Evolutionary conservation across 2,797 vertebrate species (phyloP).

Genomic region (Leptoclinus maculatus): DNA sequence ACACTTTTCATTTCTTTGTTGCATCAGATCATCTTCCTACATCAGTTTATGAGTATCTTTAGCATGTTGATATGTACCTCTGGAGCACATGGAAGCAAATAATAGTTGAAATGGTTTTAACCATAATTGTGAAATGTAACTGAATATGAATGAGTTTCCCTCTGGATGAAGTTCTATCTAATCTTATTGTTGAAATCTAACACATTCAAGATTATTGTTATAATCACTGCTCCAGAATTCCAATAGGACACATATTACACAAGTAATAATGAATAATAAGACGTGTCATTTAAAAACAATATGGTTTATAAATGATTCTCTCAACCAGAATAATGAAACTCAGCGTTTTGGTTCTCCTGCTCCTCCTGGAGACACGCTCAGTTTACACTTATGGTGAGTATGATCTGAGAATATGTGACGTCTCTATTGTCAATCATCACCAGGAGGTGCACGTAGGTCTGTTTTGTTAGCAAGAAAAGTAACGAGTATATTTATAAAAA

Average conservation of each 20-base stretch:
- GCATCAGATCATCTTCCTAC: not conserved
- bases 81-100: not conserved
- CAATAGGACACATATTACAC: not conserved
- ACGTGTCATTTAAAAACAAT: not conserved
- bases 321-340: slow-evolving; percentile 35
- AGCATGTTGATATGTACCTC: not conserved
- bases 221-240: not conserved
- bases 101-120: not conserved
- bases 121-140: not conserved
- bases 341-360: slow-evolving; percentile 13
- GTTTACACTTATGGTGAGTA: slow-evolving; percentile 28
- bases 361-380: slow-evolving; percentile 7
- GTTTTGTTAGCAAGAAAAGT: not conserved
- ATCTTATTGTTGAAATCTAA: not conserved
- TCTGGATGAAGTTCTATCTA: not conserved
- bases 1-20: not conserved
- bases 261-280: not conserved
- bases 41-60: too few relatives aligned
- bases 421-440: not conserved
- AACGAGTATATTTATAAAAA: not conserved
- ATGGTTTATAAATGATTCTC: not conserved
- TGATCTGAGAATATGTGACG: not conserved
- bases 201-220: not conserved
- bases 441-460: not conserved
- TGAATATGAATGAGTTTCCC: not conserved